Base-by-base conservation (phyloP, 1,140 invertebrate genomes). In the Zaprionus lachaisei region DNA sequence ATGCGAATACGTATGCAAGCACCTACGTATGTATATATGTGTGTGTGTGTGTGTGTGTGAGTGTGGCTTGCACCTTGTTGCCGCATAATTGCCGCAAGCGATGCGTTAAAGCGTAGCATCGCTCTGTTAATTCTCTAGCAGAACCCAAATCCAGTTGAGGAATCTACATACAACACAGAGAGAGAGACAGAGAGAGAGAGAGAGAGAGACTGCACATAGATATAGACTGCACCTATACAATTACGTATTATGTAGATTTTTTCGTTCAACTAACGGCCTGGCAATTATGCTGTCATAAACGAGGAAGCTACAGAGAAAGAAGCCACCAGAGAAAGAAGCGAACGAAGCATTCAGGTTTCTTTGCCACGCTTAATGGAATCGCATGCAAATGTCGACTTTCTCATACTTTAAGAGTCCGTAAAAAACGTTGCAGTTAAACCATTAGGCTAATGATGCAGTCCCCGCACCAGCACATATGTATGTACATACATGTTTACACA, bases 351-450 rank as follows among this genome's bases (percentile, higher is more conserved):
- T 83, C 77, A 80, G 69, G 58, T 69, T 69, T 55, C 54, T 49
- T 57, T 57, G 65, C 44, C 68, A 31, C 70, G 69, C 49, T 72
- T 72, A 69, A 77, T 78, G 67, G 41, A 47, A 47, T 47, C 41
- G 68, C 81, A 80, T 80, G 81, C 72, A 83, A 83, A 83, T 83
- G 81, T 64, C 51, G 77, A 83, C 81, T 83, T 83, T 83, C 81
- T 65, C 81, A 83, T 70, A 77, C 64, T 67, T 79, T 79, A 65
- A 75, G 63, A 66, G 28, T 56, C 15, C 11, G 20, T 47, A 51
- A 41, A 61, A 55, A 55, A 49, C 34, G 47, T 62, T 76, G 73
- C 73, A 79, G 47, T 47, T 72, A 63, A 77, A 67, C 57, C 63
- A 73, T 72, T 77, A 77, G 24, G 58, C 63, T 73, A 77, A 77